phyloP scores from a whole-genome alignment of 2,797 vertebrate genomes.

The Amazona ochrocephala region DNA sequence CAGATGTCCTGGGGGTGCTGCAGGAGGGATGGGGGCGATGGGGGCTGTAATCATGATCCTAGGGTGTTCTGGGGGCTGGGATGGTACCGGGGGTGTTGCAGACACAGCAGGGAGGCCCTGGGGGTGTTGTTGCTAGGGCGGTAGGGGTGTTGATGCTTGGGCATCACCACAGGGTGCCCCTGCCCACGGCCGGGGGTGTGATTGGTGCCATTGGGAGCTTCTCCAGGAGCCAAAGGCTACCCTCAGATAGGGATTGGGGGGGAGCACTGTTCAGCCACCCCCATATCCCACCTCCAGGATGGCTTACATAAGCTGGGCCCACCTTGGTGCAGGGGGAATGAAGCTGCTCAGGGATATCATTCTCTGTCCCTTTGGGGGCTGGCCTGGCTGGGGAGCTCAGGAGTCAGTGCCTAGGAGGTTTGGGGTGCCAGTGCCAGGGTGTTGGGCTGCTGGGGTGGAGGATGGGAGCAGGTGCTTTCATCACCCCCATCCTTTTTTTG shows the following conservation, averaged over 20 bases:
- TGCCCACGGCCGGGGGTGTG: not conserved
- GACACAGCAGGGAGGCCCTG: not conserved
- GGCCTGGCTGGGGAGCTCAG: not conserved
- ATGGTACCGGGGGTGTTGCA: not conserved
- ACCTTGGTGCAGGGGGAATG: not conserved
- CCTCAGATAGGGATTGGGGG: not conserved
- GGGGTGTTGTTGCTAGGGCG: not conserved
- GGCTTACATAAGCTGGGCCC: not conserved
- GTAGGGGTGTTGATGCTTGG: not conserved
- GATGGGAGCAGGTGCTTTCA: accelerated
- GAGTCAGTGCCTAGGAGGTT: not conserved
- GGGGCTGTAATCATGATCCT: not conserved
- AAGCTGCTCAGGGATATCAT: not conserved
- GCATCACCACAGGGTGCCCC: not conserved
- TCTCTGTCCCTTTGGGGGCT: not conserved
- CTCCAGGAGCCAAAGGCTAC: not conserved
- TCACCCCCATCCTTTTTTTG: not conserved
- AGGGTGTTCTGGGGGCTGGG: not conserved
- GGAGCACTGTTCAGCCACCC: not conserved
- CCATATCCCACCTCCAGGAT: not conserved
- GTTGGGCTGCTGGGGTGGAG: not conserved
- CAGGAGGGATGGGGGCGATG: not conserved
- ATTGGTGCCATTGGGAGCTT: not conserved
- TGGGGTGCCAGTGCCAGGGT: not conserved
- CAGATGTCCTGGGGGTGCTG: not conserved